These are phyloP conservation scores for Podotricha telesiphe DNA, from an alignment of 2,888 invertebrate genomes.

Conservation along the genomic window DNA sequence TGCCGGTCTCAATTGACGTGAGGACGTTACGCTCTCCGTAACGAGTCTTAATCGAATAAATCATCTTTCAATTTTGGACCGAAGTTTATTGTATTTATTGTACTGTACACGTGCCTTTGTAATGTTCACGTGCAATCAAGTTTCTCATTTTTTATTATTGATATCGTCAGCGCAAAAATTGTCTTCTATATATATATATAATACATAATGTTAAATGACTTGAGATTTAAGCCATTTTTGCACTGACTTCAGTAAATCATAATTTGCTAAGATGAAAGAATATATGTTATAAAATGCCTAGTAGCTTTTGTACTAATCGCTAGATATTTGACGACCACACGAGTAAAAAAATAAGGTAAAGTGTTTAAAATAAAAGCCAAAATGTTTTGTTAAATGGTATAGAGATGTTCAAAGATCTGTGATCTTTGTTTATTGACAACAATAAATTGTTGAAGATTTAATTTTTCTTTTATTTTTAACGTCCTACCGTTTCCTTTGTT, in stretches of 20 bases:
- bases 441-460: slow-evolving; percentile 75
- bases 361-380: slow-evolving; percentile 38
- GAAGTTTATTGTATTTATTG: slow-evolving; percentile 13
- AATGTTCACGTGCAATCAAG: neutral
- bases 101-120: neutral
- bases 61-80: slow-evolving; percentile 35
- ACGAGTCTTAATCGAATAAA: slow-evolving; percentile 45
- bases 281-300: neutral
- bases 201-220: neutral
- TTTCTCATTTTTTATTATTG: neutral
- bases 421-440: slow-evolving; percentile 75
- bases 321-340: neutral
- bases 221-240: neutral
- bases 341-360: neutral
- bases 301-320: slow-evolving; percentile 23
- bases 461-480: slow-evolving; percentile 33
- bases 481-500: neutral
- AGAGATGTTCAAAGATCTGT: slow-evolving; percentile 68
- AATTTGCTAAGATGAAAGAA: neutral
- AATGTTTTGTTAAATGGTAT: slow-evolving; percentile 53
- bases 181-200: neutral
- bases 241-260: neutral
- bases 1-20: slow-evolving; percentile 30
- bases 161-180: neutral
- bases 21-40: slow-evolving; percentile 30